Evolutionary conservation across 2,888 invertebrate species (phyloP).

Genomic region (Pyrocoelia pectoralis): DNA sequence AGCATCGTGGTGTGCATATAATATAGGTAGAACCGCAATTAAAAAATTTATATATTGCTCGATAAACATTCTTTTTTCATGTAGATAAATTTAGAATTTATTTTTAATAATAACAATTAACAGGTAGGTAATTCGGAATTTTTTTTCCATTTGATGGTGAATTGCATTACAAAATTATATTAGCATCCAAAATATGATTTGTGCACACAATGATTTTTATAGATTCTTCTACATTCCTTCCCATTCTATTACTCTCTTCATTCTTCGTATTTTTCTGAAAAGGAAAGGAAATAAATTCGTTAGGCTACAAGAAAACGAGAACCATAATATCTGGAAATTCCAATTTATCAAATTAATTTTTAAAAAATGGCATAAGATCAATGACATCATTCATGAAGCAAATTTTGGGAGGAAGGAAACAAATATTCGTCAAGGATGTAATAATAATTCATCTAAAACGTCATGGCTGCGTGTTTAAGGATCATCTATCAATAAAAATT

Average conservation of each 20-base stretch:
- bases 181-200: conserved; percentile 29
- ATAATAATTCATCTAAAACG: too few relatives aligned
- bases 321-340: too few relatives aligned
- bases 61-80: conserved; percentile 19
- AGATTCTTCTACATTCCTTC: conserved; percentile 23
- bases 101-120: conserved; percentile 24
- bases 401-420: too few relatives aligned
- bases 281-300: background rate
- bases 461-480: too few relatives aligned
- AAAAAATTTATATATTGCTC: conserved; percentile 23
- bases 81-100: conserved; percentile 25
- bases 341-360: too few relatives aligned
- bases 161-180: background rate
- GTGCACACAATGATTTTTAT: conserved; percentile 23
- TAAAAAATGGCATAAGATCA: too few relatives aligned
- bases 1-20: conserved; percentile 29
- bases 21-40: conserved; percentile 24
- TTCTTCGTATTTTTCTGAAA: conserved; percentile 24
- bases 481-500: too few relatives aligned
- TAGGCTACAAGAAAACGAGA: too few relatives aligned
- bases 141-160: background rate
- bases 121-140: conserved; percentile 13
- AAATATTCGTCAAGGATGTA: too few relatives aligned
- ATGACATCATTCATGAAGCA: too few relatives aligned
- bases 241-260: conserved; percentile 25